A percentile compares a stretch with the other conserved stretches of the same genome.
Conservation (phyloP, 2,888 invertebrate species). For the Aspidiotus destructor region DNA sequence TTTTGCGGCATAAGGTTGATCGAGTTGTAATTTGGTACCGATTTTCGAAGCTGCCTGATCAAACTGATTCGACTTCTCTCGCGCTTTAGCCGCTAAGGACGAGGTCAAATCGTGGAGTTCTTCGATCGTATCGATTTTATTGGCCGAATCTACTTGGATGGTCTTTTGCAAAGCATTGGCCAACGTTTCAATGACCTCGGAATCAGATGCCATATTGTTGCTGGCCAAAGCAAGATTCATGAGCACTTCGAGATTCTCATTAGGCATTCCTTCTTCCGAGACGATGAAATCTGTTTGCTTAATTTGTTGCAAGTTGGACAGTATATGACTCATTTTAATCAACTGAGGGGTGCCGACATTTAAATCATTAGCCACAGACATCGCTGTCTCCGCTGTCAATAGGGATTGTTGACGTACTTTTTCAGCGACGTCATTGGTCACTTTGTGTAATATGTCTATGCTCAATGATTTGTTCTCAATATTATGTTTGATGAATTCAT, state of each 20-base stretch:
- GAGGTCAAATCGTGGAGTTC: not conserved
- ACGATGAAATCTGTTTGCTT: conserved; percentile 6
- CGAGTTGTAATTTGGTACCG: conserved; percentile 41
- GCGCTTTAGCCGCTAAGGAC: conserved; percentile 8
- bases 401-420: conserved; percentile 40
- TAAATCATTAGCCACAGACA: conserved; percentile 40
- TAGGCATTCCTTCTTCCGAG: not conserved
- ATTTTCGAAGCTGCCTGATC: not conserved
- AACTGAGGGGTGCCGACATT: conserved; percentile 42
- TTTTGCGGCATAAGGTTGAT: conserved; percentile 42
- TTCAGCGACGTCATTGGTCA: not conserved
- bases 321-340: conserved; percentile 44
- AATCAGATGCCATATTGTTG: not conserved
- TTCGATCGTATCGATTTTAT: conserved; percentile 7
- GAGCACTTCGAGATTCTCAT: conserved; percentile 9
- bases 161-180: conserved; percentile 12
- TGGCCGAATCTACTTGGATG: conserved; percentile 5
- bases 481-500: conserved; percentile 1
- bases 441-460: conserved; percentile 8
- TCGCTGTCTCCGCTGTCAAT: conserved; percentile 40
- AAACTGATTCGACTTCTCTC: conserved; percentile 7
- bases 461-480: not conserved
- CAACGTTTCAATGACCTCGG: conserved; percentile 1
- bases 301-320: conserved; percentile 38
- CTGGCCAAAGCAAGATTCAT: conserved; percentile 8